A percentile compares a stretch with the other conserved stretches of the same genome.
Conservation (phyloP, 2,888 invertebrate species). For the Temnothorax unifasciatus region DNA sequence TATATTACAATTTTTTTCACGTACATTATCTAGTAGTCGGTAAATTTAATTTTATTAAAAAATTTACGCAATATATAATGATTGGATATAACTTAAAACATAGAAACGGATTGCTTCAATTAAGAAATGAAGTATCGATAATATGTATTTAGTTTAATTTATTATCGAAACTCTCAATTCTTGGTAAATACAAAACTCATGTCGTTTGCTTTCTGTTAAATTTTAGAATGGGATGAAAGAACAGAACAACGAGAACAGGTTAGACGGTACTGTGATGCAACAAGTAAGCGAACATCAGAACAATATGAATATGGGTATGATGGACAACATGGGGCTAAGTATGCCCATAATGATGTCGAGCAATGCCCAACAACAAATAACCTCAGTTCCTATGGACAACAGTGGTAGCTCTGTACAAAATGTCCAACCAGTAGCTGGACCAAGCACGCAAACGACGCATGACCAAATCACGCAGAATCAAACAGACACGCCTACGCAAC, state of each 20-base stretch:
- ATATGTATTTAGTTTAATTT: constrained; percentile 2
- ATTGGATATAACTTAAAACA: background rate
- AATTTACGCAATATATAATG: background rate
- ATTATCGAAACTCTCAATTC: background rate
- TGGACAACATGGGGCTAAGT: constrained; percentile 83
- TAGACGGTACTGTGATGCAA: constrained; percentile 83
- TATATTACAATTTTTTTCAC: background rate
- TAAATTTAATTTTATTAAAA: background rate
- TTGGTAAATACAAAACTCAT: constrained; percentile 15
- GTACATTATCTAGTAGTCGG: background rate
- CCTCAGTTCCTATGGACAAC: constrained; percentile 85
- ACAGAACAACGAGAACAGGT: constrained; percentile 82
- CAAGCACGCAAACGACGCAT: constrained; percentile 81
- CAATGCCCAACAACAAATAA: constrained; percentile 81
- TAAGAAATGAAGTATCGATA: background rate
- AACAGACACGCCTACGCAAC: constrained; percentile 72
- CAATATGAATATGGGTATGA: constrained; percentile 83
- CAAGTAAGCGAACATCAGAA: constrained; percentile 82
- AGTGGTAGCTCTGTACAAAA: constrained; percentile 80
- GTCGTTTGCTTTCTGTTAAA: constrained; percentile 34
- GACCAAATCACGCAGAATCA: constrained; percentile 81
- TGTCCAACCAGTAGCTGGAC: constrained; percentile 82
- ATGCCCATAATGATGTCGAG: constrained; percentile 83
- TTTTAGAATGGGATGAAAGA: constrained; percentile 83
- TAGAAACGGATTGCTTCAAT: background rate